These are phyloP conservation scores for Cephalopachus bancanus DNA, from an alignment of 2,797 vertebrate genomes.

Conservation along the genomic window DNA sequence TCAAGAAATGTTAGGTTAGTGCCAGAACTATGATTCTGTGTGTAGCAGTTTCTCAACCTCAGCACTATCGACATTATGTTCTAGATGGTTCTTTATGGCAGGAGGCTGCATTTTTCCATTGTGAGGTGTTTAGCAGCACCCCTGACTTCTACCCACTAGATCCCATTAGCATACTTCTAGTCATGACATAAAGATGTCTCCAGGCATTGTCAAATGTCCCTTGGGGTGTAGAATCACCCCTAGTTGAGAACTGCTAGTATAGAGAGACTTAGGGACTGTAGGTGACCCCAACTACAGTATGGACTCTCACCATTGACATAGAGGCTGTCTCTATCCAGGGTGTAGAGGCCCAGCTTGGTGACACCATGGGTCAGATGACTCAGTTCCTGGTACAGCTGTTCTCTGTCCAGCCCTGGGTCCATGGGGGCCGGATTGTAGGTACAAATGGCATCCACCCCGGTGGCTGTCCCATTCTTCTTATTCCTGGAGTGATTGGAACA, in stretches of 20 bases:
- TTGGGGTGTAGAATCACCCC: too few species aligned
- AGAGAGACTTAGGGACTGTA: too few species aligned
- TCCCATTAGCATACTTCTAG: too few species aligned
- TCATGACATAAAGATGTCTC: too few species aligned
- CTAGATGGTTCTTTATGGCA: too few species aligned
- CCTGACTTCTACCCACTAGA: too few species aligned
- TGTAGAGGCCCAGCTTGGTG: conserved; percentile 84
- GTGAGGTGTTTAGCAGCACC: too few species aligned
- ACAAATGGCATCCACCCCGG: conserved; percentile 60
- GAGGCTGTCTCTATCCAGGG: conserved; percentile 85
- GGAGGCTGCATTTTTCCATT: too few species aligned
- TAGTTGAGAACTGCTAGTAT: too few species aligned
- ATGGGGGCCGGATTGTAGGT: neutral
- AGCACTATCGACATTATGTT: neutral
- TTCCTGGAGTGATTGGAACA: conserved; percentile 47
- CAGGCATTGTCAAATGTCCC: too few species aligned
- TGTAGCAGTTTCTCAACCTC: neutral
- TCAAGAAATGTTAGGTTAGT: neutral
- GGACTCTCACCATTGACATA: conserved; percentile 79
- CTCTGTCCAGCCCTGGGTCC: conserved; percentile 66
- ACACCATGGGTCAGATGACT: conserved; percentile 77
- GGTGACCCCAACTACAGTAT: neutral
- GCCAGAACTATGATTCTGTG: neutral
- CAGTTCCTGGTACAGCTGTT: conserved; percentile 83
- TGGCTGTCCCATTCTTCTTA: neutral